Evolutionary conservation across 2,113 vertebrate species (phyloP), one percentile per base, ranked within the genome.

Genomic region (Pterocles burchelli): DNA sequence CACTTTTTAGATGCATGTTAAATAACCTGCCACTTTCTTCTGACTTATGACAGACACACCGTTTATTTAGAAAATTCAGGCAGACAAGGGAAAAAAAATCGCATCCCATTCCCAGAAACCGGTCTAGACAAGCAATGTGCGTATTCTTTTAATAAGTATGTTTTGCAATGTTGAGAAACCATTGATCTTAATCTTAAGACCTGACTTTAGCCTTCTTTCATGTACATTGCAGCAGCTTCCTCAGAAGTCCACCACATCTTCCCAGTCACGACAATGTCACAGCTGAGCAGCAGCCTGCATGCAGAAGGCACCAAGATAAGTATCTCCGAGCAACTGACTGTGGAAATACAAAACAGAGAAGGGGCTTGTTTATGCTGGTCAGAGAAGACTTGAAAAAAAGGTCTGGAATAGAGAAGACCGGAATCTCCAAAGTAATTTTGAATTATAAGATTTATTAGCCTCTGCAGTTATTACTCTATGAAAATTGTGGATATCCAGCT

Each of bases 151-250:
- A 80, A 82, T 48, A 83, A 67, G 57, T 48, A 31, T 43, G 61
- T 91, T 96, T 84, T 66, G 79, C 94, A 94, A 90, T 31, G 78
- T 88, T 93, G 88, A 85, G 91, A 94, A 94, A 93, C 34, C 49
- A 51, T 52, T 95, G 85, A 94, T 95, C 59, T 52, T 93, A 88
- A 96, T 96, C 94, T 92, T 78, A 59, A 76, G 61, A 83, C 25
- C 49, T 85, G 68, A 84, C 73, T 94, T 94, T 75, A 70, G 63
- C 62, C 24, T 85, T 33, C 31, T 90, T 94, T 96, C 77, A 85
- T 85, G 73, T 84, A 63, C 71, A 90, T 83, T 49, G 25, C 55
- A 80, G 62, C 31, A 22, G 41, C n/a, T 93, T 88, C 93, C 77
- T 96, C 85, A 91, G 48, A 85, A 87, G 63, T 57, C 62, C 59